phyloP scores from a whole-genome alignment of 2,888 invertebrate genomes.

The Sepiola atlantica region DNA sequence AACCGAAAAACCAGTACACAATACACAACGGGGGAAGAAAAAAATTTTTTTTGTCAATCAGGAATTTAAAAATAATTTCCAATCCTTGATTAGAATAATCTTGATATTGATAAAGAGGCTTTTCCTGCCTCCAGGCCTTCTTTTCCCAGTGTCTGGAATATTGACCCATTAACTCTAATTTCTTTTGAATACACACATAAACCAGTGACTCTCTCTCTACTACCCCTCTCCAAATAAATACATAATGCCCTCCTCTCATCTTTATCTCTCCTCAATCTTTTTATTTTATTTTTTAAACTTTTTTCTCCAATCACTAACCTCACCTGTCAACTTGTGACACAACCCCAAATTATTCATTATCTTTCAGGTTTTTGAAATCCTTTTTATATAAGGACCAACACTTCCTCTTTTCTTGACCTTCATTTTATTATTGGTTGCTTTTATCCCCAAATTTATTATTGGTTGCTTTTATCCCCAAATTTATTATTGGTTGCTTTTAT shows the following conservation, averaged over 20 bases:
- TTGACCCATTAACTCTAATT: neutral
- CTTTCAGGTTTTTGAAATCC: neutral
- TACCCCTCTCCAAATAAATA: neutral
- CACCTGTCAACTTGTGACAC: neutral
- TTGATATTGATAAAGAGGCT: neutral
- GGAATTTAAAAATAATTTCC: neutral
- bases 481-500: neutral
- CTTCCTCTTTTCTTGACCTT: neutral
- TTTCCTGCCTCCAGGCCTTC: neutral
- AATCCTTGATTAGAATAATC: neutral
- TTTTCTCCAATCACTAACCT: neutral
- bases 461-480: neutral
- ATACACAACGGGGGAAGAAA: too few relatives aligned
- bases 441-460: neutral
- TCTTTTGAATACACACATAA: neutral
- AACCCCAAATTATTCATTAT: neutral
- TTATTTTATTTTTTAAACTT: too few relatives aligned
- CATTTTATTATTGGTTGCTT: neutral
- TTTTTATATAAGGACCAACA: neutral
- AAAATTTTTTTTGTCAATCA: neutral
- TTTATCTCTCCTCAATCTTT: neutral
- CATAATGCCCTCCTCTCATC: too few relatives aligned
- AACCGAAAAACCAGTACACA: too few relatives aligned
- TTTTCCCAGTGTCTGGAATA: neutral
- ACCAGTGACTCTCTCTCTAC: neutral